Evolutionary conservation across 2,888 invertebrate genomes (phyloP).

Genomic region (Eugnorisma glareosa): DNA sequence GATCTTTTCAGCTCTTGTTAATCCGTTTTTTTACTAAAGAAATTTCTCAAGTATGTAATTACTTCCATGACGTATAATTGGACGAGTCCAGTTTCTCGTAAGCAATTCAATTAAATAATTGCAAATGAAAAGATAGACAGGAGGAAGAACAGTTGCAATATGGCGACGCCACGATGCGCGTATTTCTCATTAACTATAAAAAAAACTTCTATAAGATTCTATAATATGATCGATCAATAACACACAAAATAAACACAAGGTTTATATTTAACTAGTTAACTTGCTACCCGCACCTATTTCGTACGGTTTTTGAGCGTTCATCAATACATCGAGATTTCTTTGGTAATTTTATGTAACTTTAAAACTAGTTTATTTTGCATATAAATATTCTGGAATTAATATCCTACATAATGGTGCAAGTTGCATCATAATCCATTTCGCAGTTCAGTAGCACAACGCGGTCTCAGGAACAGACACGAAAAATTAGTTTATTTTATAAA

Average conservation of each 20-base stretch:
- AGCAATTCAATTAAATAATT: constrained; percentile 11
- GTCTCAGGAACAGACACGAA: background rate
- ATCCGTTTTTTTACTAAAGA: background rate
- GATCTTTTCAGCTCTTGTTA: background rate
- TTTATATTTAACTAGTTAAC: background rate
- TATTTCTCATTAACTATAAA: background rate
- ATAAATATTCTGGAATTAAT: background rate
- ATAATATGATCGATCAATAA: background rate
- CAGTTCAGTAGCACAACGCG: background rate
- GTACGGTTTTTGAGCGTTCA: background rate
- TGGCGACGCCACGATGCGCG: background rate
- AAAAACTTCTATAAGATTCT: background rate
- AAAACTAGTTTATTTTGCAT: background rate
- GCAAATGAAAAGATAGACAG: background rate
- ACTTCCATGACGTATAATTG: background rate
- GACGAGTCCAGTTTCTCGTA: background rate
- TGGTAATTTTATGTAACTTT: background rate
- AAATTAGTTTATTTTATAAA: background rate
- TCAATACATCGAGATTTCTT: background rate
- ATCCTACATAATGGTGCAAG: background rate
- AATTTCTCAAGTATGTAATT: background rate
- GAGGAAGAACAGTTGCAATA: background rate
- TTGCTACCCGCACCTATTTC: background rate
- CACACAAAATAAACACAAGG: background rate
- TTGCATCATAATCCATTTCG: background rate